Base-by-base conservation (phyloP, 2,797 vertebrate genomes). In the Bucorvus abyssinicus region DNA sequence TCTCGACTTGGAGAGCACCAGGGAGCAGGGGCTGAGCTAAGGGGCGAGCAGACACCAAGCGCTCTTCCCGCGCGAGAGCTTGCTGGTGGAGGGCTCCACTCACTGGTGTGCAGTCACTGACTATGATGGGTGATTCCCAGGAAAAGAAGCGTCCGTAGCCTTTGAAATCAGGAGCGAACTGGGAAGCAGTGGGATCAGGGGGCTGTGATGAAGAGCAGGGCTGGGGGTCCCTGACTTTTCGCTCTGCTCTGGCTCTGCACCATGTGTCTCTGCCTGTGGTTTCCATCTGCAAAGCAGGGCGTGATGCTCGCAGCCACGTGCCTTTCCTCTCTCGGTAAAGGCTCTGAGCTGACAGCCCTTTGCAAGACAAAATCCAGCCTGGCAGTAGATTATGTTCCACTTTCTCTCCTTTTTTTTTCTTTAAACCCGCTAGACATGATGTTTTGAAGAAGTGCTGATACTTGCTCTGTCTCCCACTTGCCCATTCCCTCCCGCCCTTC, bases 91-190 rank as follows among this genome's bases (percentile, higher is more conserved):
- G 55, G 19, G n/a, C 44, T 47, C 42, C 36, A 4, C 0, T 1
- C 19, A 5, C 0, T 1, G 4, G 7, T 6, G 36, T 3, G 3
- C 23, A 4, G 2, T 4, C 6, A 11, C 32, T 42, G 4, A 0
- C 16, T 27, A 6, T 1, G 36, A 8, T 9, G 32, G 23, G 40
- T 30, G 11, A 42, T 20, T 65, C 29, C 36, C 2, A 3, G 34
- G 36, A 44, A 20, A 8, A 10, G 30, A 6, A 23, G 5, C 1
- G 0, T 11, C 32, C 1, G 0, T 3, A 14, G 34, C 34, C 55
- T 38, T 32, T 36, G 15, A 12, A 44, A 29, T 10, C 20, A 29
- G 59, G 68, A 24, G 2, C 1, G 8, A 32, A 18, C 12, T 0
- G 11, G 60, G 32, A 56, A 30, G 22, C 27, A 2, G 24, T 9